Base-by-base conservation (phyloP, 2,113 vertebrate genomes). In the Chamaetylas fuelleborni region DNA sequence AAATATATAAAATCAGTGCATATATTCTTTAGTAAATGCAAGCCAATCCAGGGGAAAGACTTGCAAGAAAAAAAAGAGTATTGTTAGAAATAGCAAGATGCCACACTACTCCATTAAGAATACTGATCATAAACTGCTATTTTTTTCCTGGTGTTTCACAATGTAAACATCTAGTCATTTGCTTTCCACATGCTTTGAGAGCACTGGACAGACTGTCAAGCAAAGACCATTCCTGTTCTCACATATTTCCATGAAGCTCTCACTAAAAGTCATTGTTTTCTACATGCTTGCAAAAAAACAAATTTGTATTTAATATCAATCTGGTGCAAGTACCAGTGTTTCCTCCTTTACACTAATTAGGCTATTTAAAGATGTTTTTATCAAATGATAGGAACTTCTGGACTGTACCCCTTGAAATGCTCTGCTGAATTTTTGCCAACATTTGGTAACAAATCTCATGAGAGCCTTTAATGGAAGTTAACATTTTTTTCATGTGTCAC, bases 401-500 rank as follows among this genome's bases (percentile, higher is more conserved):
- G 65, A 91, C 53, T 53, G 48, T 51, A 42, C 31, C 28, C 57
- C 65, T 84, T 56, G 64, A 93, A 81, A 89, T 16, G n/a, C 69
- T 88, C 81, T 86, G 69, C 60, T 81, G 83, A 84, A 72, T 61
- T 87, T 86, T 71, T 60, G 73, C 69, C 91, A 81, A 78, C 83
- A 74, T 93, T 95, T 84, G 88, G 67, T 81, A 89, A 60, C 80
- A 86, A 84, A 91, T 67, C 86, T 79, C 91, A 69, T 19, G 91
- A 86, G 61, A 92, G 43, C 19, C 65, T 84, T 84, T 64, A 92
- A 89, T 69, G 61, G 61, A 93, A 92, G 57, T 57, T 69, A 82
- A 60, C 70, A 60, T 54, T 83, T 94, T 94, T 89, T 81, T 90
- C 65, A 92, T 69, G 70, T 97, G 91, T 91, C 94, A 95, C 26